Base-by-base conservation (phyloP, 2,888 invertebrate species). In the Synergus laeviventris region DNA sequence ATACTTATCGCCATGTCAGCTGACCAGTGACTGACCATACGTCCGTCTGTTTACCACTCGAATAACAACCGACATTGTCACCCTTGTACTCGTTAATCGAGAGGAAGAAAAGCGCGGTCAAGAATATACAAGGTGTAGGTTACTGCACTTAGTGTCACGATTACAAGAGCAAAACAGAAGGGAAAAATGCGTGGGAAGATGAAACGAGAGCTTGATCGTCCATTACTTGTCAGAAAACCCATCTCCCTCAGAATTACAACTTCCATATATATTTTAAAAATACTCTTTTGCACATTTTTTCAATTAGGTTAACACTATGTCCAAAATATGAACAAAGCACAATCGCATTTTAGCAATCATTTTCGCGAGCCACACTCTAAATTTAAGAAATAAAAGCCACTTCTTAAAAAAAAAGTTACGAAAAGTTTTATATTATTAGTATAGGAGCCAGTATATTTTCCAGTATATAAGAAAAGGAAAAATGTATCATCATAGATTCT, bases 111-210 rank as follows among this genome's bases (percentile, higher is more conserved):
- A 83, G 81, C 76, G 79, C 81, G 79, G 81, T 81, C 75, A 84
- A 80, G 86, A 86, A 84, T 82, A 79, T 77, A 82, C 85, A 86
- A 86, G 86, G 84, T 86, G 86, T 86, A 86, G 83, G 84, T 86
- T 86, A 84, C 79, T 76, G 74, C 75, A 64, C 77, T 70, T 70
- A 39, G 42, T 64, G 70, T 70, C 70, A 49, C 70, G 70, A 49
- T 45, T 70, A 70, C 49, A 70, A 45, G 49, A 70, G 49, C 70
- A 70, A 70, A 70, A 70, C 70, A 70, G 49, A 70, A 70, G 66
- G 64, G 49, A 80, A 76, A 78, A 45, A 56, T 60, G 60, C 54
- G 74, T 73, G 38, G 74, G 74, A 56, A 39, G 59, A 59, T 21
- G 39, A 38, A 59, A 39, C 59, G 49, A 39, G 24, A 36, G 39